A percentile compares a stretch with the other conserved stretches of the same genome.
Conservation (phyloP, 2,113 vertebrate genomes). For the Ceyx cyanopectus region DNA sequence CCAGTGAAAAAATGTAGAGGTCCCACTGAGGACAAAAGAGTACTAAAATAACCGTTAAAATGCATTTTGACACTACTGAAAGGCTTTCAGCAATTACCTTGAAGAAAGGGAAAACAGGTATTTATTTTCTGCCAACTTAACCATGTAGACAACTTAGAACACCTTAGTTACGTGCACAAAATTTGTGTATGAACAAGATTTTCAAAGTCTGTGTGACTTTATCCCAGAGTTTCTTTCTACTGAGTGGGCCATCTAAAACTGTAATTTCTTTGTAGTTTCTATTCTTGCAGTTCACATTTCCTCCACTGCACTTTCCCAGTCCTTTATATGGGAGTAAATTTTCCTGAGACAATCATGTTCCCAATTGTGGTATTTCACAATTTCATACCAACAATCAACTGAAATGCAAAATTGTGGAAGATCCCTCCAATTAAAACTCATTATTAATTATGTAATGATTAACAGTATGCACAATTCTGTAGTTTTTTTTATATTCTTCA, state of each 20-base stretch:
- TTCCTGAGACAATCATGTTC: background rate
- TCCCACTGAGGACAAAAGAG: conserved; percentile 87
- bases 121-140: background rate
- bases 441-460: background rate
- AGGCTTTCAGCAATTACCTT: conserved; percentile 92
- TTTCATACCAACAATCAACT: background rate
- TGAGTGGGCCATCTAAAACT: background rate
- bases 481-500: background rate
- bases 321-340: background rate
- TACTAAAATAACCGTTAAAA: conserved; percentile 86
- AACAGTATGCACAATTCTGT: background rate
- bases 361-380: background rate
- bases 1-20: conserved; percentile 86
- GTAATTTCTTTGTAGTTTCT: background rate
- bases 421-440: background rate
- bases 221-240: background rate
- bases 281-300: background rate
- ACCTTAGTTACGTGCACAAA: background rate
- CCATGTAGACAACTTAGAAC: background rate
- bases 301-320: background rate
- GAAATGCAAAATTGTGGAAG: background rate
- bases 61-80: conserved; percentile 87
- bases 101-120: background rate
- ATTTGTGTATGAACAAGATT: background rate
- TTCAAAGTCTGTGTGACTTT: background rate